These are phyloP conservation scores for Parus major DNA, from an alignment of 2,113 vertebrate genomes.

Conservation along the genomic window DNA sequence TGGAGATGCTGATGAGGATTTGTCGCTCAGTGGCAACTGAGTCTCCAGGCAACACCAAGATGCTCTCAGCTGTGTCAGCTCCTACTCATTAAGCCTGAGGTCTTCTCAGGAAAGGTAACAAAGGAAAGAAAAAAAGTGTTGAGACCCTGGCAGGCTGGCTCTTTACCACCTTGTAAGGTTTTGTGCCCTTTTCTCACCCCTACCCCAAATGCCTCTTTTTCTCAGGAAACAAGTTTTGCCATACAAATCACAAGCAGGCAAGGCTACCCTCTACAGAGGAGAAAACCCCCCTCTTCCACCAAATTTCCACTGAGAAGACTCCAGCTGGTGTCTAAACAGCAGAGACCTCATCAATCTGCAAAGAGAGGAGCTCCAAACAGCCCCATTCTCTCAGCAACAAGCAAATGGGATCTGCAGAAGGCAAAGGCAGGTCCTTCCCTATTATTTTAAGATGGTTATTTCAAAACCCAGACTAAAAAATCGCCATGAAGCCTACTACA, in stretches of 20 bases:
- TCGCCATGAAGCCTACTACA: not conserved
- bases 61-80: not conserved
- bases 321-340: not conserved
- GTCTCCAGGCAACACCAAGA: not conserved
- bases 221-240: not conserved
- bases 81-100: not conserved
- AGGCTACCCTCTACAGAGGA: not conserved
- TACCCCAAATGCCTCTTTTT: not conserved
- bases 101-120: not conserved
- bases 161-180: not conserved
- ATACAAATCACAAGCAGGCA: not conserved
- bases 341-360: not conserved
- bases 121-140: not conserved
- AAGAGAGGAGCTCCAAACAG: not conserved
- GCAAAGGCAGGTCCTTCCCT: not conserved
- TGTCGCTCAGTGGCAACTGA: not conserved
- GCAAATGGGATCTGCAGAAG: not conserved
- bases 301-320: not conserved
- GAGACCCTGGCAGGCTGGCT: not conserved
- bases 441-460: not conserved
- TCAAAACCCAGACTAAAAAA: not conserved
- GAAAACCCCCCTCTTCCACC: not conserved
- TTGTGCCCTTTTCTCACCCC: not conserved
- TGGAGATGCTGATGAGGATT: not conserved
- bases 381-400: not conserved